Conservation (phyloP, 2,888 invertebrate species). For the Plebejus melissa region DNA sequence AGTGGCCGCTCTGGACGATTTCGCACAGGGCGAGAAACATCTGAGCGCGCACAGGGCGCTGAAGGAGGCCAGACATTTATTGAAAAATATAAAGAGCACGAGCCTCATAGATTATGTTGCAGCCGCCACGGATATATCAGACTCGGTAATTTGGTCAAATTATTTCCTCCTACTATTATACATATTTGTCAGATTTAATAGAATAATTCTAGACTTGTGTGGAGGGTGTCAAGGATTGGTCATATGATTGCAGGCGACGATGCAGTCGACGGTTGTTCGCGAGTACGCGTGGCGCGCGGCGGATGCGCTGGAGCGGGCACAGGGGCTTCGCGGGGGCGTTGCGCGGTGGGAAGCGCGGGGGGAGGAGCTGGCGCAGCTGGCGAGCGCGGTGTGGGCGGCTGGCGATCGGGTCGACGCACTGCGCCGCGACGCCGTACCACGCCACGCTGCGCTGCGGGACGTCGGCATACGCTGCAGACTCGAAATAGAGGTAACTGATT, state of each 20-base stretch:
- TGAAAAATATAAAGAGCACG: slow-evolving; percentile 60
- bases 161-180: not conserved
- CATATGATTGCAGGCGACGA: slow-evolving; percentile 52
- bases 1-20: slow-evolving; percentile 70
- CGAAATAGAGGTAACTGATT: slow-evolving; percentile 52
- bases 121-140: slow-evolving; percentile 63
- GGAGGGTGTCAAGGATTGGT: not conserved
- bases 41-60: slow-evolving; percentile 66
- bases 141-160: slow-evolving; percentile 50
- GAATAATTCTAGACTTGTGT: not conserved
- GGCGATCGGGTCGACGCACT: slow-evolving; percentile 72
- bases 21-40: slow-evolving; percentile 68
- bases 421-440: slow-evolving; percentile 62
- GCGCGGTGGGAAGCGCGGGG: slow-evolving; percentile 60
- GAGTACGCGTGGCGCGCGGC: slow-evolving; percentile 62
- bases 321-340: slow-evolving; percentile 46
- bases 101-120: slow-evolving; percentile 60
- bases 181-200: not conserved
- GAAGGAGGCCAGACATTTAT: slow-evolving; percentile 64
- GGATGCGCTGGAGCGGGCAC: slow-evolving; percentile 51
- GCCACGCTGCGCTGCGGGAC: slow-evolving; percentile 50
- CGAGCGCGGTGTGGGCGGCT: slow-evolving; percentile 67
- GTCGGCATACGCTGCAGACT: slow-evolving; percentile 56
- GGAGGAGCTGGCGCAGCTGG: slow-evolving; percentile 65
- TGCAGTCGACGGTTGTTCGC: slow-evolving; percentile 65